Conservation (phyloP, 2,888 invertebrate species). For the Cancer borealis region DNA sequence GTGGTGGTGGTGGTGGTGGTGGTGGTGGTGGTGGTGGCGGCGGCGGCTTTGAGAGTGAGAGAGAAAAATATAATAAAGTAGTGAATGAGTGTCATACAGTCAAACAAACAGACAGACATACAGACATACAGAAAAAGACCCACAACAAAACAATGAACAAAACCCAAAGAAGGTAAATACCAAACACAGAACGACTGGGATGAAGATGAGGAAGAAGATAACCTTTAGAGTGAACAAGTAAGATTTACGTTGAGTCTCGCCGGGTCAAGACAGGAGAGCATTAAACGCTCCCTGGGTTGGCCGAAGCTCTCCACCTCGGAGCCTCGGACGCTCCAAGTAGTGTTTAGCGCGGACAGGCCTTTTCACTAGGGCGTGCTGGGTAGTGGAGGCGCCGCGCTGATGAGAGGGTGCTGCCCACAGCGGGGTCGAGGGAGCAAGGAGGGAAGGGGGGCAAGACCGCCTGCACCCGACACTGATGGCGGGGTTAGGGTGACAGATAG, state of each 20-base stretch:
- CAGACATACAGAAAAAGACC: neutral
- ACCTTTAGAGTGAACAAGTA: neutral
- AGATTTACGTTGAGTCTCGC: neutral
- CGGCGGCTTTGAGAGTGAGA: neutral
- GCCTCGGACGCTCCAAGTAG: constrained; percentile 23
- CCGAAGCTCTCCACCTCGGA: neutral
- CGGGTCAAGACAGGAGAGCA: constrained; percentile 1
- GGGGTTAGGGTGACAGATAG: constrained; percentile 41
- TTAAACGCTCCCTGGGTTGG: constrained; percentile 36
- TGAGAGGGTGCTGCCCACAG: neutral
- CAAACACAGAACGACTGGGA: neutral
- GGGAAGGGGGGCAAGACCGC: neutral
- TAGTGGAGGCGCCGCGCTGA: constrained; percentile 38
- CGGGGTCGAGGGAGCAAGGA: neutral
- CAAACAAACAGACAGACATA: neutral
- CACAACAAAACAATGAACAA: neutral
- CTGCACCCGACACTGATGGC: neutral
- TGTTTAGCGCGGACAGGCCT: constrained; percentile 36
- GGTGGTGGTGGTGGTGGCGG: neutral
- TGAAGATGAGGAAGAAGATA: neutral
- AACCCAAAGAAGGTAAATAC: neutral
- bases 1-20: neutral
- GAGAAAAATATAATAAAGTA: neutral
- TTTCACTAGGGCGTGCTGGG: constrained; percentile 41
- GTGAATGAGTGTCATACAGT: neutral